Evolutionary conservation across 2,113 vertebrate genomes (phyloP), one percentile per base, ranked within the genome.

Genomic region (Cynocephalus volans): DNA sequence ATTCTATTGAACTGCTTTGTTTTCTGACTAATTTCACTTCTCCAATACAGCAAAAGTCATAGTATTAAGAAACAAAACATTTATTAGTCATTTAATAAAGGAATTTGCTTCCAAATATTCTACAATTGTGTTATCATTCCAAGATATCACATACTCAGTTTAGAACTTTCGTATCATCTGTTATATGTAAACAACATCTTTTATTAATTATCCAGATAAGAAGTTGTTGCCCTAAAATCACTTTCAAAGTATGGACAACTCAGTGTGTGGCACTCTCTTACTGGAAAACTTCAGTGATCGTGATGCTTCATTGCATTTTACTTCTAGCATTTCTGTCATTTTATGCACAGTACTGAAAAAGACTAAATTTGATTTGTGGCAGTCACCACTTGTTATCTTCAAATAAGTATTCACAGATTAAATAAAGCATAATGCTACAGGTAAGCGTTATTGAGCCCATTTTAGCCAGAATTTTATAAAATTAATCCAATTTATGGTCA

Each of bases 351-450:
- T 21, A 21, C 2, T 70, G 13, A 70, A 80, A 90, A 91, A 11
- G 73, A 88, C 2, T 65, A 33, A 48, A 26, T 62, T 58, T 62
- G 8, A 77, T 85, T 15, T 58, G 5, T 50, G 5, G 18, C 33
- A 19, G 12, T 41, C 50, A 69, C 26, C 5, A 80, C 6, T 81
- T 70, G 1, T 60, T 86, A 77, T 28, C 31, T 41, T 58, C 36
- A 95, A 84, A 36, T 65, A 76, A 93, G 50, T 83, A 93, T 60
- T 75, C 84, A 1, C 67, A 93, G 41, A 82, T 13, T 26, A 62
- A 84, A 28, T 21, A 89, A 90, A 64, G 17, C 31, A 64, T 18
- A 5, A 56, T 80, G 81, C 7, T 48, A 41, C 0, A 52, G 19
- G 23, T n/a, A 54, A 88, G 23, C 56, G 26, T 77, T 13, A 50